These are phyloP conservation scores for Garra rufa DNA, from an alignment of 2,113 vertebrate genomes.

Conservation along the genomic window DNA sequence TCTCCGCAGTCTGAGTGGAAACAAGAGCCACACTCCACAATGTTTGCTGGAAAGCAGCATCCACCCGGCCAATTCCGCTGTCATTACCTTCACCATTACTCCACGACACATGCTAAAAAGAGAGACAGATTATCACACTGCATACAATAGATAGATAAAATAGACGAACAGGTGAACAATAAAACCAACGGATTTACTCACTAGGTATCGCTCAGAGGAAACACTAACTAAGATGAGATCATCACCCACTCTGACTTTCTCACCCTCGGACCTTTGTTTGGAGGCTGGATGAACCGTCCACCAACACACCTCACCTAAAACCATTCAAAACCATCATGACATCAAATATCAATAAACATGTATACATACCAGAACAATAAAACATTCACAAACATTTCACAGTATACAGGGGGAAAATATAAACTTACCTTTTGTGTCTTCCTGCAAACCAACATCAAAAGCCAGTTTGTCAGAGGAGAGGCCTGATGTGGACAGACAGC, in stretches of 20 bases:
- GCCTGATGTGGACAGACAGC: constrained; percentile 89
- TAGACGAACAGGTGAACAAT: background rate
- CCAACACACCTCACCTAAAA: constrained; percentile 83
- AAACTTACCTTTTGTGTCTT: constrained; percentile 83
- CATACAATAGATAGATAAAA: background rate
- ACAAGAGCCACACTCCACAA: constrained; percentile 94
- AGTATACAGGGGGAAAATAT: background rate
- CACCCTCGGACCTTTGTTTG: constrained; percentile 89
- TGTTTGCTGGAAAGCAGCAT: constrained; percentile 92
- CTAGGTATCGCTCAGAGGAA: constrained; percentile 94
- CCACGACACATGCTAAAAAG: constrained; percentile 86
- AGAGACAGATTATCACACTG: background rate
- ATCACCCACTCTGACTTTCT: constrained; percentile 94
- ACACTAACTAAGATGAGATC: constrained; percentile 94
- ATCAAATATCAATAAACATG: background rate
- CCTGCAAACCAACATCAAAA: constrained; percentile 93
- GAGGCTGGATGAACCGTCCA: constrained; percentile 78
- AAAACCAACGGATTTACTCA: constrained; percentile 74
- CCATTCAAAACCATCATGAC: background rate
- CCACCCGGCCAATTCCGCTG: constrained; percentile 76
- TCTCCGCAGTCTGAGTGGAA: constrained; percentile 87
- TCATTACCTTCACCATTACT: constrained; percentile 70
- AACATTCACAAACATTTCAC: background rate
- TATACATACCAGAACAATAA: background rate
- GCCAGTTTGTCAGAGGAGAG: constrained; percentile 91